Evolutionary conservation across 2,113 vertebrate species (phyloP), one percentile per base, ranked within the genome.

Genomic region (Ammodytes marinus): DNA sequence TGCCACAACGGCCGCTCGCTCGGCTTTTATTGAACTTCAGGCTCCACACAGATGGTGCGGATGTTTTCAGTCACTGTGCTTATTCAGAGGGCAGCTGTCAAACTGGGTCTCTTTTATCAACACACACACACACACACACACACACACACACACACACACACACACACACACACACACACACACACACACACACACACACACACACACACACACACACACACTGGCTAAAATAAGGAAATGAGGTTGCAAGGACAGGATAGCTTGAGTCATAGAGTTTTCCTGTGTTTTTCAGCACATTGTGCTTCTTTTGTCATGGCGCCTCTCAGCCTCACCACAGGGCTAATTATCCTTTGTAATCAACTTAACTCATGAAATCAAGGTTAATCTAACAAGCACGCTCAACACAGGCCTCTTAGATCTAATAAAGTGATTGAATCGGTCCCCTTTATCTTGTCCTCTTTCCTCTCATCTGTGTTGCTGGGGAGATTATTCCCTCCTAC

Each of bases 341-440:
- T 79, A 85, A 82, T 87, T 73, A 88, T 80, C 85, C 86, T 65
- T 27, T 68, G 37, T 86, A 89, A 92, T 89, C 58, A 89, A 84
- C 39, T 91, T 84, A 80, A 53, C 79, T 57, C 17, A 67, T 72
- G 69, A 75, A 87, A 83, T 85, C 77, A 68, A 78, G 81, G 82
- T 85, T 86, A 88, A 88, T 91, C 72, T 76, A 85, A 64, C 27
- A 1, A 59, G 57, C 73, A 76, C 72, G 4, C 64, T 81, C 47
- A 42, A 74, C 9, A 1, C 69, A 61, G 42, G 35, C 57, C 79
- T 66, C 65, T 58, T 75, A 14, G 66, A 65, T 66, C 55, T 77
- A 78, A 87, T 90, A 72, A 75, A 82, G 74, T 67, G 83, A 86
- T 77, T 65, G 53, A 82, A 80, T 52, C 35, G 42, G 17, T 43